A percentile compares a stretch with the other conserved stretches of the same genome.
Conservation (phyloP, 2,113 vertebrate species). For the Corydoras maculifer region DNA sequence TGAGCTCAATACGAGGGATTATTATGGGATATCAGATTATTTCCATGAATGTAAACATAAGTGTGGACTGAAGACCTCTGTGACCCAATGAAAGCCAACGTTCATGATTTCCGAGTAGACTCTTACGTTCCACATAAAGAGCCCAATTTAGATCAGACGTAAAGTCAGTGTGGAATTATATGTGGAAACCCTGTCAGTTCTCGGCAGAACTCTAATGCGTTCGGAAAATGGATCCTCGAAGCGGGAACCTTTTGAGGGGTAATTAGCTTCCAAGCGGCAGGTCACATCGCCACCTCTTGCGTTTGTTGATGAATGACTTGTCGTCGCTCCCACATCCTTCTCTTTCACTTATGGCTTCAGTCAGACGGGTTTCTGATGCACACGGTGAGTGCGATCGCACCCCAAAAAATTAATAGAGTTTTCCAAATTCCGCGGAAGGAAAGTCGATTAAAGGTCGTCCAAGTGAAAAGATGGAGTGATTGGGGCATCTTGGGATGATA, state of each 20-base stretch:
- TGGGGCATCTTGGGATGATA: not conserved
- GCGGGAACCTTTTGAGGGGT: not conserved
- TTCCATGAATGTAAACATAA: too few species aligned
- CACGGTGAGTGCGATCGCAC: not conserved
- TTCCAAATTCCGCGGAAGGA: not conserved
- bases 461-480: not conserved
- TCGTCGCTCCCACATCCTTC: not conserved
- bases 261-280: not conserved
- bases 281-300: not conserved
- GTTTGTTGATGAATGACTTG: conserved; percentile 1
- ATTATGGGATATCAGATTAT: too few species aligned
- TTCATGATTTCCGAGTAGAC: too few species aligned
- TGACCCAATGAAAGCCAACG: too few species aligned
- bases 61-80: too few species aligned
- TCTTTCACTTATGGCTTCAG: not conserved
- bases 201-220: not conserved
- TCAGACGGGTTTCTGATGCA: not conserved
- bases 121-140: not conserved
- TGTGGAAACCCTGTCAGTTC: conserved; percentile 2
- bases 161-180: not conserved
- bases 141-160: not conserved
- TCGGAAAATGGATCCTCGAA: not conserved
- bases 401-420: not conserved
- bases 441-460: not conserved
- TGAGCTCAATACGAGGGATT: too few species aligned